Percentiles rank a stretch among this genome's conserved stretches.
Evolutionary conservation across 2,113 vertebrate species (phyloP).

Genomic region (Gallinago jamesoni): DNA sequence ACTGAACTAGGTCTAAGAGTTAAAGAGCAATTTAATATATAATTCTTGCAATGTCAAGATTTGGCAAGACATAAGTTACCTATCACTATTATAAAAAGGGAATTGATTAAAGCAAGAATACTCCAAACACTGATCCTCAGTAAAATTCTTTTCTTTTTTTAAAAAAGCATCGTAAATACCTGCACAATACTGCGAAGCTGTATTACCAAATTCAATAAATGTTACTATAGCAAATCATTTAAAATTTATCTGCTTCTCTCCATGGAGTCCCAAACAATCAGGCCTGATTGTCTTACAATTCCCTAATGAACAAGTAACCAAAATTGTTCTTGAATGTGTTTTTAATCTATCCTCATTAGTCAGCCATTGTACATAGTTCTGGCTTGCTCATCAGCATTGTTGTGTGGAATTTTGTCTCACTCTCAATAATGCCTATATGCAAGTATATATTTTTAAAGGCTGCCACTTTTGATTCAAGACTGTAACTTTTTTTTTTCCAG

Average conservation of each 20-base stretch:
- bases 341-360: slow-evolving; percentile 2
- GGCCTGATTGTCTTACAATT: not conserved
- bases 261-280: not conserved
- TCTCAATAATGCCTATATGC: not conserved
- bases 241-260: not conserved
- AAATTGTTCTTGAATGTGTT: not conserved
- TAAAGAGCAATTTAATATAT: not conserved
- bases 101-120: not conserved
- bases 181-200: not conserved
- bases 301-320: not conserved
- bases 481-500: not conserved
- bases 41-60: not conserved
- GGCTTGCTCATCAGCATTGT: not conserved
- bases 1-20: not conserved
- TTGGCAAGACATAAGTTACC: not conserved
- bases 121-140: not conserved
- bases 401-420: not conserved
- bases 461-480: not conserved
- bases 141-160: not conserved
- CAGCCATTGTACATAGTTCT: not conserved
- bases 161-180: not conserved
- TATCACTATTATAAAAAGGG: not conserved
- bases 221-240: not conserved
- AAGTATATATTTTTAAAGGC: not conserved
- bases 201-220: not conserved